These are phyloP conservation scores for Melanotaenia boesemani DNA, from an alignment of 2,797 vertebrate species.

Conservation along the genomic window DNA sequence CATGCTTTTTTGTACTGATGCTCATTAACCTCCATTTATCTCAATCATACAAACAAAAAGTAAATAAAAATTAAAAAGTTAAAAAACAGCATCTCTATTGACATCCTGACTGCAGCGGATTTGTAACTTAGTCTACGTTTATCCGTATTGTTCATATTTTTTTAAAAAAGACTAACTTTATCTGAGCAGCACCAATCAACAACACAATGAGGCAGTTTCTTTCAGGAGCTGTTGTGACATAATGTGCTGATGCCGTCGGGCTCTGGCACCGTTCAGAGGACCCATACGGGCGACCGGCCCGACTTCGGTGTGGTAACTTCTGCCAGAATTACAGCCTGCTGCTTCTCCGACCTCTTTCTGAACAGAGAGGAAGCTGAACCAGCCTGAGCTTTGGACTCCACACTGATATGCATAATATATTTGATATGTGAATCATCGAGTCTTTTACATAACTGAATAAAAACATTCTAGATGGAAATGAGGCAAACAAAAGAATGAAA, in stretches of 20 bases:
- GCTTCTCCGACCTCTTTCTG: slow-evolving; percentile 11
- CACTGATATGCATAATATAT: background rate
- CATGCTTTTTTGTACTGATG: no score
- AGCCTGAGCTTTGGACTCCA: background rate
- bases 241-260: slow-evolving; percentile 2
- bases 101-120: background rate
- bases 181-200: background rate
- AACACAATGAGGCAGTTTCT: background rate
- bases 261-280: slow-evolving; percentile 17
- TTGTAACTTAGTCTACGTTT: slow-evolving; percentile 2
- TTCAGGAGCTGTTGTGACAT: slow-evolving; percentile 10
- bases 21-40: no score
- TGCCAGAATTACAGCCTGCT: slow-evolving; percentile 31
- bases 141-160: background rate
- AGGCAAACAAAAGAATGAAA: background rate
- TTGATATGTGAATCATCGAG: no score
- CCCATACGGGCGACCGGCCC: slow-evolving; percentile 32
- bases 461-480: background rate
- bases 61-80: no score
- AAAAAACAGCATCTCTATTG: no score
- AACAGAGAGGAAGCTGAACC: slow-evolving; percentile 6
- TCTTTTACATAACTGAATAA: background rate
- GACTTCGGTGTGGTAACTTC: slow-evolving; percentile 4
- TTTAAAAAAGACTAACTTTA: background rate
- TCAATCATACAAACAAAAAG: no score